Conservation (phyloP, 2,113 vertebrate species). For the Aramus guarauna region DNA sequence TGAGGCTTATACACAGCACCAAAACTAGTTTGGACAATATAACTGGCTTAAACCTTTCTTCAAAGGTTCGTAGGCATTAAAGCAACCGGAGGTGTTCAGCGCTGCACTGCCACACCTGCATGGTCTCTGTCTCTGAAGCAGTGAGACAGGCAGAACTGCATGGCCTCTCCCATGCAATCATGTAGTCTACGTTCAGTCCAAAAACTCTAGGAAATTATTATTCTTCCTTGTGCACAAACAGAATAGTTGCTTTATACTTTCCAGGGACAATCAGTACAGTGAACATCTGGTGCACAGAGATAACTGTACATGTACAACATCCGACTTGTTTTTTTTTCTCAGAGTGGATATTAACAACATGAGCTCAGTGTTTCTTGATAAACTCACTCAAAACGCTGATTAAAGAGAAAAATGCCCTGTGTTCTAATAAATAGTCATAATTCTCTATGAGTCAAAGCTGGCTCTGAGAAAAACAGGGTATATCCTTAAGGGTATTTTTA, state of each 20-base stretch:
- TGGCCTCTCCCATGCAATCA: neutral
- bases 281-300: neutral
- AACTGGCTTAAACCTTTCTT: neutral
- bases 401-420: neutral
- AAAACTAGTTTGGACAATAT: neutral
- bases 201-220: neutral
- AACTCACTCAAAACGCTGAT: neutral
- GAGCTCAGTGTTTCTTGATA: neutral
- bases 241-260: neutral
- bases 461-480: neutral
- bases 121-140: neutral
- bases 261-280: neutral
- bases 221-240: neutral
- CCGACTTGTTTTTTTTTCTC: neutral
- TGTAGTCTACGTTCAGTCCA: neutral
- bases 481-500: neutral
- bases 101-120: neutral
- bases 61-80: neutral
- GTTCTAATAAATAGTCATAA: neutral
- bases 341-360: neutral
- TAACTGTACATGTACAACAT: neutral
- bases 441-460: neutral
- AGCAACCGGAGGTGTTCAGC: neutral
- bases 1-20: neutral
- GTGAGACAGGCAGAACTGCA: neutral